These are phyloP conservation scores for Oligia strigilis DNA, from an alignment of 2,888 invertebrate species.

Conservation along the genomic window DNA sequence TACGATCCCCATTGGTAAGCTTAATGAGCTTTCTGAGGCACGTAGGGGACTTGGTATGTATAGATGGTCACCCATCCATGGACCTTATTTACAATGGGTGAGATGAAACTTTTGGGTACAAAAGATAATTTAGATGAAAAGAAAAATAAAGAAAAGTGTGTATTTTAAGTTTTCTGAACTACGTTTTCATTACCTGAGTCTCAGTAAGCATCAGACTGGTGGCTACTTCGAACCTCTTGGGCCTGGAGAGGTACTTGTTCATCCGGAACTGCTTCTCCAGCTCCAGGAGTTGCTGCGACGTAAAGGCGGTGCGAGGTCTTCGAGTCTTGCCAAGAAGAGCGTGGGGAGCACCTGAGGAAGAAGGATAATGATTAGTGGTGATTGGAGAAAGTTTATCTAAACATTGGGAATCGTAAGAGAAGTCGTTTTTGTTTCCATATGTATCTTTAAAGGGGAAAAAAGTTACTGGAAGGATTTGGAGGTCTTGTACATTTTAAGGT, in stretches of 20 bases:
- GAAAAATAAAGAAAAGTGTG: background rate
- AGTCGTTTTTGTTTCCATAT: background rate
- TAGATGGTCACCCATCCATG: too few relatives aligned
- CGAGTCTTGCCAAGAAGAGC: slow-evolving; percentile 91
- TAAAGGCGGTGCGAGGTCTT: slow-evolving; percentile 99
- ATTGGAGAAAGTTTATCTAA: background rate
- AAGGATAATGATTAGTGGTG: background rate
- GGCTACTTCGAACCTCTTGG: slow-evolving; percentile 99
- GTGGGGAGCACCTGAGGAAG: slow-evolving; percentile 91
- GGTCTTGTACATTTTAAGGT: background rate
- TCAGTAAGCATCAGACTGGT: slow-evolving; percentile 99
- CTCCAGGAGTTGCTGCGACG: slow-evolving; percentile 98
- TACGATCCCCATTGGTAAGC: too few relatives aligned
- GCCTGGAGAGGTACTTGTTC: slow-evolving; percentile 99
- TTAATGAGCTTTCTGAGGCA: too few relatives aligned
- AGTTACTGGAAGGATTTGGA: background rate
- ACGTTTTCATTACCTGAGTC: slow-evolving; percentile 94
- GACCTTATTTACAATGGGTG: background rate
- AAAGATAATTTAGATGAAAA: background rate
- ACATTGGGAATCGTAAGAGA: background rate
- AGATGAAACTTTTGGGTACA: background rate
- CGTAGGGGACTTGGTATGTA: too few relatives aligned
- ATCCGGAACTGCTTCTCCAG: slow-evolving; percentile 99
- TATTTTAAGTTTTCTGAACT: background rate
- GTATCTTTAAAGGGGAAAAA: background rate